Evolutionary conservation across 2,113 vertebrate species (phyloP), one percentile per base, ranked within the genome.

Genomic region (Lynx canadensis): DNA sequence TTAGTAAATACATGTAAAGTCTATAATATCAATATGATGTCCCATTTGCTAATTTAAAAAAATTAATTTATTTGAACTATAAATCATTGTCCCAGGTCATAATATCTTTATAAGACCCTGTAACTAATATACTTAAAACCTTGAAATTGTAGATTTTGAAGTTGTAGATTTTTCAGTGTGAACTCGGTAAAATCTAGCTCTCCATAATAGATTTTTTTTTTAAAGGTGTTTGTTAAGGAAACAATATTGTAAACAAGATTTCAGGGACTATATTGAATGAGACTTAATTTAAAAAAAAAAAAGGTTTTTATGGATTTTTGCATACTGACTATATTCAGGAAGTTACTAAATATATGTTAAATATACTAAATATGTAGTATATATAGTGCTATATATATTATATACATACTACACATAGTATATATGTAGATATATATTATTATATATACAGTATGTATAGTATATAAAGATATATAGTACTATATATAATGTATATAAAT

Each of bases 111-210:
- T 84, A 68, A 69, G 81, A 88, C 25, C 79, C 45, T 95, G 0
- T n/a, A 68, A 74, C 33, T 66, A 85, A 45, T 76, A 63, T 6
- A 63, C 27, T 71, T 84, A 79, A 91, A 83, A 74, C 10, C 33
- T 83, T 80, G 92, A 68, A 92, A 82, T 36, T 92, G 83, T 96
- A 79, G 1, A 81, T 74, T 80, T 81, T 95, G 92, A 68, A 92
- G 78, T 36, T 92, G 83, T 96, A 79, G 1, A 81, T 74, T 80
- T 81, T 81, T 95, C 33, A 83, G 0, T 81, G n/a, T 92, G 71
- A 7, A 85, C 38, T 63, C 29, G 12, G 18, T 83, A 93, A 85
- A 89, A 71, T 92, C 45, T 73, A 9, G 45, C 36, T 82, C 36
- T 94, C 29, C 23, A 15, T 84, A 89, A 38, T 88, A 78, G 27